Percentiles rank a stretch among this genome's conserved stretches.
These are phyloP conservation scores for Oryzias melastigma DNA, from an alignment of 2,113 vertebrate genomes.

Conservation along the genomic window DNA sequence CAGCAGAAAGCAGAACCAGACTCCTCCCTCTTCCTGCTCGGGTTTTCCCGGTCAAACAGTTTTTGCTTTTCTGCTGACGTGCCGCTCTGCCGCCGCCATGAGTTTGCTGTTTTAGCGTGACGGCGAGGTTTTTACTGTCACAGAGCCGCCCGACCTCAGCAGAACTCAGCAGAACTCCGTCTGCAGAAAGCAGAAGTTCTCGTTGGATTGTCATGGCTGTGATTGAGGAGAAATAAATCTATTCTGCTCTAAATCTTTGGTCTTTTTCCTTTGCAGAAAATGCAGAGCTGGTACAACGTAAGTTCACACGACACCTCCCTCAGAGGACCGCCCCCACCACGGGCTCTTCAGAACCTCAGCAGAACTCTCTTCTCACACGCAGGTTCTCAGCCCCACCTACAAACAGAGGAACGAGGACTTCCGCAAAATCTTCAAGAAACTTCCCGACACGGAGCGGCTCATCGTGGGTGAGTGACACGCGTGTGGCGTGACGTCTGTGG, in stretches of 20 bases:
- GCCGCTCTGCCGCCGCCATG: too few species aligned
- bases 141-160: too few species aligned
- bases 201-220: too few species aligned
- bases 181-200: too few species aligned
- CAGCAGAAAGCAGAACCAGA: too few species aligned
- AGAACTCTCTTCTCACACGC: conserved; percentile 6
- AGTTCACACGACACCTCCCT: conserved; percentile 67
- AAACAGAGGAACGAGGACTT: conserved; percentile 92
- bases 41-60: too few species aligned
- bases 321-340: background rate
- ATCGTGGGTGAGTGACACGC: conserved; percentile 83
- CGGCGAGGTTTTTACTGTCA: too few species aligned
- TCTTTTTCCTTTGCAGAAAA: conserved; percentile 83
- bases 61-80: too few species aligned
- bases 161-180: too few species aligned
- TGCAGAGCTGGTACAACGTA: conserved; percentile 95
- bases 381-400: conserved; percentile 91
- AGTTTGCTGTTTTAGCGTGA: too few species aligned
- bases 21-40: too few species aligned
- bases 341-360: background rate
- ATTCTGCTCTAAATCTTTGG: conserved; percentile 5
- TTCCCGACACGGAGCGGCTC: conserved; percentile 87
- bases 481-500: background rate
- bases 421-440: conserved; percentile 88
- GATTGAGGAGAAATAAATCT: too few species aligned